Percentiles rank a stretch among this genome's conserved stretches.
Evolutionary conservation across 2,113 vertebrate genomes (phyloP).

Genomic region (Corythaixoides concolor): DNA sequence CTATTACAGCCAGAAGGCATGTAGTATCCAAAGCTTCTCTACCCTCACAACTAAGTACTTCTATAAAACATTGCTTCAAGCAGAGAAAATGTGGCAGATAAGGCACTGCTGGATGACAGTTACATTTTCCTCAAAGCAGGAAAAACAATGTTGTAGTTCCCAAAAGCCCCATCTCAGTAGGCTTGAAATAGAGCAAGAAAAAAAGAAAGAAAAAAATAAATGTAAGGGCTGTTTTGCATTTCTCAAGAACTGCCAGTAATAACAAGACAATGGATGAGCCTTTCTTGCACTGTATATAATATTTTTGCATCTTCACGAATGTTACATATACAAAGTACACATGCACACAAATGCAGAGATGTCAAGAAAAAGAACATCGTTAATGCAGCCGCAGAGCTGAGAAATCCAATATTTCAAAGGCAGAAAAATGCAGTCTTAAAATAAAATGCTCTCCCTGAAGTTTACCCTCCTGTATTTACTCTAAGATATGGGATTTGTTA

Average conservation of each 20-base stretch:
- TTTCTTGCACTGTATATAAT: not conserved
- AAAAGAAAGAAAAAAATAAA: not conserved
- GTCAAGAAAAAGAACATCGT: not conserved
- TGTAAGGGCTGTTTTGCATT: not conserved
- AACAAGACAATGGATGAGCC: slow-evolving; percentile 7
- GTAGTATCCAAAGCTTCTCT: not conserved
- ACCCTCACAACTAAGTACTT: not conserved
- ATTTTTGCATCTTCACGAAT: not conserved
- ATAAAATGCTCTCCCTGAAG: not conserved
- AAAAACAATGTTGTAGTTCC: slow-evolving; percentile 26
- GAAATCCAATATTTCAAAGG: not conserved
- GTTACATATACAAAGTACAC: not conserved
- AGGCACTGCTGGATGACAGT: not conserved
- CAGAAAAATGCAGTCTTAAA: not conserved
- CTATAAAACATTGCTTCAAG: not conserved
- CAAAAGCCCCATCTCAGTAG: not conserved
- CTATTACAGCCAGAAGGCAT: not conserved
- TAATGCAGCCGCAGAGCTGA: not conserved
- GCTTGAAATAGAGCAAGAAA: slow-evolving; percentile 16
- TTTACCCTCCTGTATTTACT: not conserved
- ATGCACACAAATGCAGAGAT: not conserved
- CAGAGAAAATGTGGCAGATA: slow-evolving; percentile 37
- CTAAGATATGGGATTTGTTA: not conserved
- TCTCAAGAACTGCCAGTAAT: not conserved
- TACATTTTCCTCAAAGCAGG: slow-evolving; percentile 28